Base-by-base conservation (phyloP, 2,113 vertebrate genomes). In the Lontra canadensis region DNA sequence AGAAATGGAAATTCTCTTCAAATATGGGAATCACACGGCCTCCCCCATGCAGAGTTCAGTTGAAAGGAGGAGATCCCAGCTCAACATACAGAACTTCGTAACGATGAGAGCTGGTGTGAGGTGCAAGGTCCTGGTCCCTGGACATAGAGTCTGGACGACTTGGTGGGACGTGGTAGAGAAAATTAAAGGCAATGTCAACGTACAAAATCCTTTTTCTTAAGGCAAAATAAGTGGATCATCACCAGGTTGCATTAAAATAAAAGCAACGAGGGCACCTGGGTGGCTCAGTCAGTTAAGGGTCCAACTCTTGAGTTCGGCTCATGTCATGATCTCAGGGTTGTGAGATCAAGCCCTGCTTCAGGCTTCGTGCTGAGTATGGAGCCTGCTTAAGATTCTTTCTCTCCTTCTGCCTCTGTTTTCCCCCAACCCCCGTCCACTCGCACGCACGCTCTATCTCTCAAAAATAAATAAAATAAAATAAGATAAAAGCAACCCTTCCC, bases 191-290 rank as follows among this genome's bases (percentile, higher is more conserved):
- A 74, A 67, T 6, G n/a, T 82, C 74, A 83, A 65, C 23, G 47
- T 36, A 61, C 17, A 14, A 79, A 63, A 36, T 71, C 36, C 10
- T 91, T 63, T 65, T 69, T 61, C 94, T 71, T 17, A 25, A 87
- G 26, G 23, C 15, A 67, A 69, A 74, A 47, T 67, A 91, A 81
- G 42, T 65, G 34, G 73, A 31, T 11, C 10, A 63, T 20, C 18
- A 69, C n/a, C 18, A 71, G 7, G 20, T 7, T 39, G n/a, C 57
- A n/a, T 78, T 88, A 49, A 93, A 97, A 90, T 84, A 79, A 96
- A 94, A 92, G 23, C n/a, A 80, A 71, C 9, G 4, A 8, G 34
- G 34, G 67, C n/a, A 10, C 67, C 18, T 18, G 17, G 34, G 34
- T 69, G 65, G 65, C 34, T 69, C 65, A 18, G 34, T n/a, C 65